Base-by-base conservation (phyloP, 2,797 vertebrate species). In the Champsocephalus gunnari region DNA sequence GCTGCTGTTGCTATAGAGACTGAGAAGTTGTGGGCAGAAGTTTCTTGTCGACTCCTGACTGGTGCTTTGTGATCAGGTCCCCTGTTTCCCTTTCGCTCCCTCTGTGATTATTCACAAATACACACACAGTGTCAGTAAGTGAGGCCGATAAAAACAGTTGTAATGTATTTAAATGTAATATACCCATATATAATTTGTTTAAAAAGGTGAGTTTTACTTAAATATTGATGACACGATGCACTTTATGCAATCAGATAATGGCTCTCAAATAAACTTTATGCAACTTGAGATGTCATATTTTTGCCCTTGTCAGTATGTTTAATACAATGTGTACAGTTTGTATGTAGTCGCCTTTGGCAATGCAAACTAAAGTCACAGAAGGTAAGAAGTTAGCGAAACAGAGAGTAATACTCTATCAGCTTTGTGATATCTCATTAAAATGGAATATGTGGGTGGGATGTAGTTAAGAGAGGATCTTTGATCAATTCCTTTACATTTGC, bases 1-100 rank as follows among this genome's bases (percentile, higher is more conserved):
- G 89, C 82, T 91, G 86, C 89, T 90, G 93, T 94, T 94, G 91
- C 92, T 91, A 94, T 93, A 92, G 92, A 86, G 91, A 93, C 91
- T 73, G 80, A 78, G 45, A 83, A 85, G 80, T 84, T 88, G 73
- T 88, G 80, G 81, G 84, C 71, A 90, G 66, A 82, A 85, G 86
- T 91, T 92, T 80, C 71, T 82, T 77, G 90, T 83, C 64, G 80
- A 79, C 85, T 85, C 56, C 69, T 87, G 58, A 64, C 82, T 74
- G 77, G 13, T 58, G 63, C 66, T 50, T 43, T 80, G 64, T 73
- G 75, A 71, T 82, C 67, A 70, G 64, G 70, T 81, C 54, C 49
- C 71, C 51, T 58, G 44, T 71, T 84, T 82, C 54, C 63, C 84
- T 73, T 82, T 56, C 78, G 63, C 80, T 78, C 55, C 62, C 60